Conservation (phyloP, 1,140 invertebrate genomes). For the Parasteatoda tepidariorum region DNA sequence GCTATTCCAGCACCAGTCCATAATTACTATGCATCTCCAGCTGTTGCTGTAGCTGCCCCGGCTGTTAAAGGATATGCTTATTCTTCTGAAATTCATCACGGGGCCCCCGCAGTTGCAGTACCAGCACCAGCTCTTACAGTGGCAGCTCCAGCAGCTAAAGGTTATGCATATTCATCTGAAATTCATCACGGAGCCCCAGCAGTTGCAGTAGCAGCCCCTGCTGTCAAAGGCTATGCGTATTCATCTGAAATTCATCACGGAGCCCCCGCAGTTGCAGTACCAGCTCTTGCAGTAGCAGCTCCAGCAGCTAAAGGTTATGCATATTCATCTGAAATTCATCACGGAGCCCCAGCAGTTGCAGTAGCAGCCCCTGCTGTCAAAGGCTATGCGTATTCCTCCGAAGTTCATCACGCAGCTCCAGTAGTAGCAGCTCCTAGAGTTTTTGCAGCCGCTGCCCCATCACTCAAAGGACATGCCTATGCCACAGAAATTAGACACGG, state of each 20-base stretch:
- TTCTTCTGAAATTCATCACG: conserved; percentile 24
- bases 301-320: conserved; percentile 25
- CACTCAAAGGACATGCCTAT: conserved; percentile 10
- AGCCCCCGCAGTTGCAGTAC: background rate
- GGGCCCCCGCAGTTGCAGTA: no score
- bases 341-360: conserved; percentile 12
- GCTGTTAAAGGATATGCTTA: conserved; percentile 29
- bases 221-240: conserved; percentile 12
- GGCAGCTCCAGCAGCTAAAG: background rate
- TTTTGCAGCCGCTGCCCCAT: background rate
- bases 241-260: conserved; percentile 13
- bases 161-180: conserved; percentile 32
- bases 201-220: background rate
- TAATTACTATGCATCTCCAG: background rate
- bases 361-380: background rate
- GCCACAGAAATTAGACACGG: conserved; percentile 17
- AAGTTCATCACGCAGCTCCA: conserved; percentile 21
- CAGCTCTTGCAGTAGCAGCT: background rate
- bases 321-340: conserved; percentile 13
- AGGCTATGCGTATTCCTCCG: conserved; percentile 2
- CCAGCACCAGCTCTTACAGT: background rate
- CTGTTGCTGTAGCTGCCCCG: background rate
- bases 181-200: conserved; percentile 26
- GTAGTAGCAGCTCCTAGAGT: conserved; percentile 10
- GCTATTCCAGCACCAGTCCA: background rate